These are phyloP conservation scores for Zaprionus obscuricornis DNA, from an alignment of 2,888 invertebrate genomes.

Conservation along the genomic window DNA sequence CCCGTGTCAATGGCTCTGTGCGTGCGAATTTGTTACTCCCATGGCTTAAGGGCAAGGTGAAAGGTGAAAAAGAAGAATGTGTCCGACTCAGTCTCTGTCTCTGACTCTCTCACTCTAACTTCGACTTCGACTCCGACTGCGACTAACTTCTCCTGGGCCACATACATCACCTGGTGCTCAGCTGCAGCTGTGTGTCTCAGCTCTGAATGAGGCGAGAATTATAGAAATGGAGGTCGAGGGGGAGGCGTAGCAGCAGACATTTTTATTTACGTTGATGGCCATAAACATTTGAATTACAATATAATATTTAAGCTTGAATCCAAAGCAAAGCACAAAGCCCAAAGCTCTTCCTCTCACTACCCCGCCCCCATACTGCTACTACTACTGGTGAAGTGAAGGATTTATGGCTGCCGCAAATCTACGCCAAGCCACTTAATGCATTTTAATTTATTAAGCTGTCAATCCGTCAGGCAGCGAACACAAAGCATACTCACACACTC, in stretches of 20 bases:
- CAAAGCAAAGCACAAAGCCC: slow-evolving; percentile 30
- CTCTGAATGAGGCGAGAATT: slow-evolving; percentile 38
- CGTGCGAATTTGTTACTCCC: slow-evolving; percentile 65
- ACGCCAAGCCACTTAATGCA: slow-evolving; percentile 71
- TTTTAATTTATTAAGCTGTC: slow-evolving; percentile 78
- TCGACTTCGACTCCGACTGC: too few species aligned
- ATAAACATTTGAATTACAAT: slow-evolving; percentile 78
- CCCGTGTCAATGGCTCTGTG: slow-evolving; percentile 67
- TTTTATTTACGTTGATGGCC: slow-evolving; percentile 76
- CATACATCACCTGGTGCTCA: slow-evolving; percentile 52
- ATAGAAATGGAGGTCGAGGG: too few species aligned
- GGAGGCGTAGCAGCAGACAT: too few species aligned
- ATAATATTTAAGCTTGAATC: slow-evolving; percentile 65
- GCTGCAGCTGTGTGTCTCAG: slow-evolving; percentile 38
- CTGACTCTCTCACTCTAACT: too few species aligned
- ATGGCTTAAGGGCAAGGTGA: slow-evolving; percentile 42
- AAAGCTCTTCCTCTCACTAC: slow-evolving; percentile 25
- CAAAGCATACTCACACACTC: not conserved
- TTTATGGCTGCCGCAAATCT: slow-evolving; percentile 73
- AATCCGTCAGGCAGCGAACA: slow-evolving; percentile 44
- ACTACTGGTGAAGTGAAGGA: slow-evolving; percentile 52
- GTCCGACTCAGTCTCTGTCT: too few species aligned
- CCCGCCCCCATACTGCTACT: not conserved
- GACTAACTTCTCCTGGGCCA: slow-evolving; percentile 32
- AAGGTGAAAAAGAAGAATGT: not conserved